Conservation (phyloP, 2,113 vertebrate genomes). For the Callocephalon fimbriatum region DNA sequence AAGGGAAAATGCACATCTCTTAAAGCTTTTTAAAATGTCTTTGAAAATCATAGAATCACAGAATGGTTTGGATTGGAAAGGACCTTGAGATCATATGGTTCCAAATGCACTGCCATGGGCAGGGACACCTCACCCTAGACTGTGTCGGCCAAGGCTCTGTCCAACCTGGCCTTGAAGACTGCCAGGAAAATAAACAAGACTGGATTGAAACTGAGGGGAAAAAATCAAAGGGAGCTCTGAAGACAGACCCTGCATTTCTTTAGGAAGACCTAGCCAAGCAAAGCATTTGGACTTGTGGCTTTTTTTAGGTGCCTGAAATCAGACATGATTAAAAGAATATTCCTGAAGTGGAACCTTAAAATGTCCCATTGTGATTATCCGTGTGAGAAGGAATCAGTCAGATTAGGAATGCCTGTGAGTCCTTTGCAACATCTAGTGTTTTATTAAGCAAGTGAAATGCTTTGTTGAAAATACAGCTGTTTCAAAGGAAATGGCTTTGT, state of each 20-base stretch:
- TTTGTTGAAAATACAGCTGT: neutral
- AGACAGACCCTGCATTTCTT: neutral
- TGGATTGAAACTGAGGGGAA: neutral
- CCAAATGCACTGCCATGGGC: neutral
- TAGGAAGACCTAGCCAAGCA: neutral
- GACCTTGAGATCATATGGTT: neutral
- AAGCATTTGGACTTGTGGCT: neutral
- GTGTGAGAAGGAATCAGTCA: neutral
- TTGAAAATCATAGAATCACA: neutral
- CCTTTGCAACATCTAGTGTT: neutral
- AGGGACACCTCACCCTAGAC: neutral
- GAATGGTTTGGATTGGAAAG: neutral
- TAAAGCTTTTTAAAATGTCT: neutral
- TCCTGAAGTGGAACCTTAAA: neutral
- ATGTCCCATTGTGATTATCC: neutral
- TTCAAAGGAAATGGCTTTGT: neutral
- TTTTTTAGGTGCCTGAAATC: neutral
- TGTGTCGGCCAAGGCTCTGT: neutral
- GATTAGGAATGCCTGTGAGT: neutral
- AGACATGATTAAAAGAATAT: neutral
- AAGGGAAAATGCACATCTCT: neutral
- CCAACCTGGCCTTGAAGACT: neutral
- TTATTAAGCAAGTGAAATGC: neutral
- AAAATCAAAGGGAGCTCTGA: neutral
- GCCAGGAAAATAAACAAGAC: neutral